A percentile compares a stretch with the other conserved stretches of the same genome.
These are phyloP conservation scores for Pinctada fucata DNA, from an alignment of 2,888 invertebrate species.

Conservation along the genomic window DNA sequence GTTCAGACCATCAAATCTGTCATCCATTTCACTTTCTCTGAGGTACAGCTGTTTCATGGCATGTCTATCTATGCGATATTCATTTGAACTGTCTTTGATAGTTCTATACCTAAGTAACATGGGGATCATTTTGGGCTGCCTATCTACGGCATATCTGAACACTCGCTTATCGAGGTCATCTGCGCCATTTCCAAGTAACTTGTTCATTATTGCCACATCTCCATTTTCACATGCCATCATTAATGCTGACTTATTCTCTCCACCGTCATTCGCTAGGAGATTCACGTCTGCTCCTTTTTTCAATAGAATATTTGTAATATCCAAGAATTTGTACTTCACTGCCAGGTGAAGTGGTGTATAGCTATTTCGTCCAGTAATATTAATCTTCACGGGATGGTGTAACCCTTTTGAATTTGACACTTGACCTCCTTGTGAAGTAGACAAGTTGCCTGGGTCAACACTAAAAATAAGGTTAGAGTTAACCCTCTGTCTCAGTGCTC, in stretches of 20 bases:
- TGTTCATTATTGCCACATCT: constrained; percentile 85
- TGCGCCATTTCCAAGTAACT: constrained; percentile 88
- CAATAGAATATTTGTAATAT: constrained; percentile 86
- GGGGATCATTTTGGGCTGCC: constrained; percentile 80
- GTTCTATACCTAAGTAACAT: constrained; percentile 90
- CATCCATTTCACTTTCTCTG: constrained; percentile 78
- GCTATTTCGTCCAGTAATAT: constrained; percentile 48
- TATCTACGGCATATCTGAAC: constrained; percentile 82
- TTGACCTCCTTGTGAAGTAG: background rate
- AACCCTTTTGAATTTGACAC: constrained; percentile 1
- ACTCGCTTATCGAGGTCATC: constrained; percentile 90
- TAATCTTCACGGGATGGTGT: constrained; percentile 42
- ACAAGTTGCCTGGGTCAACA: constrained; percentile 31
- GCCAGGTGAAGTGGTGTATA: constrained; percentile 68
- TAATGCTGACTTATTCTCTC: constrained; percentile 73
- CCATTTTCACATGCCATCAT: constrained; percentile 85
- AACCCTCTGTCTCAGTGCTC: background rate
- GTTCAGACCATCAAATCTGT: constrained; percentile 70
- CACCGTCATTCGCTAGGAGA: constrained; percentile 80
- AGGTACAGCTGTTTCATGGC: constrained; percentile 84
- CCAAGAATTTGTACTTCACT: constrained; percentile 76
- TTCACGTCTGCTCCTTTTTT: constrained; percentile 90
- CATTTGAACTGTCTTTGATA: constrained; percentile 84
- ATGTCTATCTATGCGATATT: constrained; percentile 94
- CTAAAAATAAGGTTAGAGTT: constrained; percentile 12